These are phyloP conservation scores for Habrosyne pyritoides DNA, from an alignment of 2,888 invertebrate species.

Conservation along the genomic window DNA sequence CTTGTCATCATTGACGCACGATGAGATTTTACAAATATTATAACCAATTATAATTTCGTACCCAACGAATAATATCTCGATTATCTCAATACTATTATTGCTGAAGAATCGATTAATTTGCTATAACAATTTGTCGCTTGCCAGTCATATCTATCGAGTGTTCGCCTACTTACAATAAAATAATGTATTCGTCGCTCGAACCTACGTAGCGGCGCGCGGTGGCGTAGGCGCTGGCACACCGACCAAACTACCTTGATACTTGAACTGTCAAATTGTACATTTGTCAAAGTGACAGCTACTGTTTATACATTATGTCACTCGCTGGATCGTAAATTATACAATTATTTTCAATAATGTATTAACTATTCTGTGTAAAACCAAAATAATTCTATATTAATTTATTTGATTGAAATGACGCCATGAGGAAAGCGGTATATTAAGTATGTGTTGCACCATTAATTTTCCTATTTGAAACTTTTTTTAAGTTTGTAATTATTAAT, in stretches of 20 bases:
- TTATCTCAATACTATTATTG: constrained; percentile 39
- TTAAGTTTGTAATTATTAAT: too few species aligned
- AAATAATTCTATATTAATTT: too few species aligned
- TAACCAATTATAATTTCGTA: background rate
- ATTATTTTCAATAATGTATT: background rate
- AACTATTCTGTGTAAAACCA: background rate
- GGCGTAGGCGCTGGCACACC: constrained; percentile 62
- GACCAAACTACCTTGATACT: constrained; percentile 60
- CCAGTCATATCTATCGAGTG: constrained; percentile 63
- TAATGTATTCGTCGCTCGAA: constrained; percentile 74
- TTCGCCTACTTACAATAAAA: constrained; percentile 74
- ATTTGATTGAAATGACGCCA: too few species aligned
- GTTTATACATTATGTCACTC: constrained; percentile 2
- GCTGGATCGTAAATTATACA: background rate
- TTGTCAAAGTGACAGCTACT: constrained; percentile 29
- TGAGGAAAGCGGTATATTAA: too few species aligned
- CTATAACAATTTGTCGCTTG: constrained; percentile 80
- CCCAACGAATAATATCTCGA: constrained; percentile 26
- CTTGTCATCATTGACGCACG: background rate
- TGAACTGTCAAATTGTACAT: constrained; percentile 37
- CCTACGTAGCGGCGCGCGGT: constrained; percentile 61
- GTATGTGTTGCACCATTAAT: too few species aligned
- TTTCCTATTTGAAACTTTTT: too few species aligned
- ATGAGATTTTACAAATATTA: background rate
- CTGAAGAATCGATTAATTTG: constrained; percentile 70